These are phyloP conservation scores for Acronicta alni DNA, from an alignment of 2,888 invertebrate genomes.

Conservation along the genomic window DNA sequence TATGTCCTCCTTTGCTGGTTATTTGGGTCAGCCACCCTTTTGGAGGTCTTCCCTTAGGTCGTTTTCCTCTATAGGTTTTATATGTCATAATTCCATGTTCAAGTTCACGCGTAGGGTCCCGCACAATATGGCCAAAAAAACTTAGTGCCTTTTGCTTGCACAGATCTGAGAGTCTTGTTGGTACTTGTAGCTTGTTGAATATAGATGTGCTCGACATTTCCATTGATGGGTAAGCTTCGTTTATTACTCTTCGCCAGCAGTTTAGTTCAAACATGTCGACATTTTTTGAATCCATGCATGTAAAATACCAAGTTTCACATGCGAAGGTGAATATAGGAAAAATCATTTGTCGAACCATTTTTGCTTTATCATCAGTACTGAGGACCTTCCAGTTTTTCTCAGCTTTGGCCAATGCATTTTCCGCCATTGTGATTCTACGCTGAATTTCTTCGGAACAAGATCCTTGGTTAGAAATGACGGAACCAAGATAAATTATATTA, in stretches of 20 bases:
- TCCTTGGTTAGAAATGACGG: background rate
- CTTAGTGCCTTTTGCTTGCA: background rate
- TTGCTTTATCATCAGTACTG: background rate
- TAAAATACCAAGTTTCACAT: background rate
- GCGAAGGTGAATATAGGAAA: background rate
- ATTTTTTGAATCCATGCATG: background rate
- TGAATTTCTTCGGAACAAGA: background rate
- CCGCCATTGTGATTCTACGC: background rate
- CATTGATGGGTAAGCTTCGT: background rate
- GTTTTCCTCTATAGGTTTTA: background rate
- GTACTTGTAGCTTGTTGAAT: background rate
- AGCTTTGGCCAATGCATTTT: background rate
- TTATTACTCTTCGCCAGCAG: background rate
- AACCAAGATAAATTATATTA: background rate
- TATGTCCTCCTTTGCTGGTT: background rate
- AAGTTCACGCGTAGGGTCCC: background rate
- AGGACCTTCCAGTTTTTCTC: background rate
- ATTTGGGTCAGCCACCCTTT: background rate
- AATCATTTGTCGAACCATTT: background rate
- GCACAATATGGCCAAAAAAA: background rate
- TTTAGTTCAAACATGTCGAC: background rate
- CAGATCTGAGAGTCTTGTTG: background rate
- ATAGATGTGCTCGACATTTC: background rate
- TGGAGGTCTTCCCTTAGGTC: background rate
- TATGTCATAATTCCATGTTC: background rate